Conservation (phyloP, 2,888 invertebrate species). For the Platerodrilus igneus region DNA sequence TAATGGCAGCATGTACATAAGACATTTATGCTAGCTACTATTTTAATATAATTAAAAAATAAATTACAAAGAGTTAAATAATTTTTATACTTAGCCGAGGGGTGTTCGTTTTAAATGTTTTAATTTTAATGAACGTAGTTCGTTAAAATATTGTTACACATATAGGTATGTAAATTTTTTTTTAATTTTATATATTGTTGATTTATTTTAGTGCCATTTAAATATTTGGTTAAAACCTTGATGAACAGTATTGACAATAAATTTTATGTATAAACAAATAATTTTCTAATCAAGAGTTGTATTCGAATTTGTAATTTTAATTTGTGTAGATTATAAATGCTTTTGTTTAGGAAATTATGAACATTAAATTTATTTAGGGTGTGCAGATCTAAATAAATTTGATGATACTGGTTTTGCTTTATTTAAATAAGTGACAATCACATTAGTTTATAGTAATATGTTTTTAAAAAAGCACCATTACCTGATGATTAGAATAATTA, state of each 20-base stretch:
- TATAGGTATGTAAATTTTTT: slow-evolving; percentile 12
- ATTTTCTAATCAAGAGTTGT: slow-evolving; percentile 17
- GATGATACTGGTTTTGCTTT: slow-evolving; percentile 3
- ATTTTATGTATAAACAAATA: slow-evolving; percentile 10
- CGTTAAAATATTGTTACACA: slow-evolving; percentile 18
- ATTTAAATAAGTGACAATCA: slow-evolving; percentile 11
- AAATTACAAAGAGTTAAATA: slow-evolving; percentile 17
- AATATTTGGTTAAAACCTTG: slow-evolving; percentile 16
- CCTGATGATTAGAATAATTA: slow-evolving; percentile 11
- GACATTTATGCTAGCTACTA: too few species aligned
- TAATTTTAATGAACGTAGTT: slow-evolving; percentile 11
- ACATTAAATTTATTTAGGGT: slow-evolving; percentile 8
- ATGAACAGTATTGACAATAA: slow-evolving; percentile 21
- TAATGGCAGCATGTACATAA: slow-evolving; percentile 21
- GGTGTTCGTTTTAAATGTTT: slow-evolving; percentile 19
- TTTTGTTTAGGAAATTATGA: slow-evolving; percentile 9
- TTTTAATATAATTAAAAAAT: background rate
- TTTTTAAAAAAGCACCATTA: slow-evolving; percentile 9
- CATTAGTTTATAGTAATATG: too few species aligned
- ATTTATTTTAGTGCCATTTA: slow-evolving; percentile 23
- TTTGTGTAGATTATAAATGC: background rate
- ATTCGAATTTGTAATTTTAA: background rate
- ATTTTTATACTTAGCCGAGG: slow-evolving; percentile 20
- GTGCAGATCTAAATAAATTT: slow-evolving; percentile 9
- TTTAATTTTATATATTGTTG: slow-evolving; percentile 22